Evolutionary conservation across 1,140 invertebrate genomes (phyloP), one percentile per base, ranked within the genome.

Genomic region (Dinothrombium tinctorium): DNA sequence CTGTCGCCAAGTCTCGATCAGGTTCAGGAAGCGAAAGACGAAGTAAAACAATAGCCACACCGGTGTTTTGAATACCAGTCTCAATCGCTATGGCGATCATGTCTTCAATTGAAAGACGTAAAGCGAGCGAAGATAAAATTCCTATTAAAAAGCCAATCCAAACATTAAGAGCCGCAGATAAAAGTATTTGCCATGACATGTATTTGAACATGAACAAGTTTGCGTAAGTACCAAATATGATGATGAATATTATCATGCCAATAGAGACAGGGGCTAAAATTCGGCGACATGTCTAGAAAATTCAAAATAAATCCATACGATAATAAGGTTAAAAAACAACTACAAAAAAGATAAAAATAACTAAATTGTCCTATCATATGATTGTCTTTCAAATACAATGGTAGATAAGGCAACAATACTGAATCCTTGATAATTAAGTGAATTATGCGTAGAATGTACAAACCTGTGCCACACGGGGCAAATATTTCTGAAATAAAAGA

Each of bases 1-100:
- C 53, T 24, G 50, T 46, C 12, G 59, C 56, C 9, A 66, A 49
- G 44, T 65, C 64, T 7, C 56, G 54, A 23, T 58, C 56, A 9
- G 64, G 59, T 29, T 57, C 52, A 12, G 50, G 50, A n/a, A 65
- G 52, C 1, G 64, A 58, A 22, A 62, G 48, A 43, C 59, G 48
- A 14, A 89, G 59, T 39, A 92, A 59, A 53, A 86, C 75, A 50
- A 90, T 84, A 0, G 81, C 68, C 47, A 90, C 80, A 15, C 84
- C 86, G 0, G 84, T 89, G 60, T 94, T 92, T 60, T 92, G 86
- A 39, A 92, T 73, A 29, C 86, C 86, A 12, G 83, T 86, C 63
- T 94, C 86, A 43, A 92, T 74, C 5, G 77, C 72, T 50, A 94
- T 86, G 2, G 86, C 80, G 2, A 84, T 60, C 6, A 72, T 61